A percentile compares a stretch with the other conserved stretches of the same genome.
Conservation (phyloP, 2,797 vertebrate genomes). For the Taenioides sp. region DNA sequence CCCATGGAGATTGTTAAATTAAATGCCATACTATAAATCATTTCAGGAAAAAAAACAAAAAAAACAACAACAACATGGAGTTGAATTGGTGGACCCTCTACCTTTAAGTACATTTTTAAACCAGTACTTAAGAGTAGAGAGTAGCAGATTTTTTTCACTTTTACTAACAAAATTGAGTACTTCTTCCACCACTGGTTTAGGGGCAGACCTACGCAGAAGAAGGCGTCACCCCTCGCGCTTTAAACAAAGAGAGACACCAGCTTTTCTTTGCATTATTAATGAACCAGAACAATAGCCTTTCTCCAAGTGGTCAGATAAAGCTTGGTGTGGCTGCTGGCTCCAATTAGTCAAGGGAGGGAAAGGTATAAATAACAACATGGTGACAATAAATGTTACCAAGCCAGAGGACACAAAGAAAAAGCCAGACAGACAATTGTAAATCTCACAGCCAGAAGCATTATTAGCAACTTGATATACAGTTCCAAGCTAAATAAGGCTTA, state of each 20-base stretch:
- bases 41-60: too few relatives aligned
- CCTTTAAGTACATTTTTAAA: too few relatives aligned
- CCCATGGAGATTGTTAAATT: too few relatives aligned
- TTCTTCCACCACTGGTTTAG: background rate
- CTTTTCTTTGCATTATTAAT: constrained; percentile 72
- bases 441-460: constrained; percentile 46
- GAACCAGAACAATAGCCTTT: constrained; percentile 57
- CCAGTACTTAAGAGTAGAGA: too few relatives aligned
- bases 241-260: constrained; percentile 44
- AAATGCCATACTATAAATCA: too few relatives aligned
- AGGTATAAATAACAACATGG: constrained; percentile 55
- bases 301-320: constrained; percentile 62
- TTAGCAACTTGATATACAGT: constrained; percentile 63
- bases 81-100: too few relatives aligned
- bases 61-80: too few relatives aligned
- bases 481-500: constrained; percentile 35
- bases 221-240: constrained; percentile 35
- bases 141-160: too few relatives aligned
- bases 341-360: constrained; percentile 66
- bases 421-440: constrained; percentile 47
- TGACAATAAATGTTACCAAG: constrained; percentile 63
- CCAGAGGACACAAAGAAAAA: constrained; percentile 52
- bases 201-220: constrained; percentile 24
- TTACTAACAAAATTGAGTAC: too few relatives aligned
- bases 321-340: constrained; percentile 44